Conservation (phyloP, 2,797 vertebrate genomes). For the Chelidonichthys spinosus region DNA sequence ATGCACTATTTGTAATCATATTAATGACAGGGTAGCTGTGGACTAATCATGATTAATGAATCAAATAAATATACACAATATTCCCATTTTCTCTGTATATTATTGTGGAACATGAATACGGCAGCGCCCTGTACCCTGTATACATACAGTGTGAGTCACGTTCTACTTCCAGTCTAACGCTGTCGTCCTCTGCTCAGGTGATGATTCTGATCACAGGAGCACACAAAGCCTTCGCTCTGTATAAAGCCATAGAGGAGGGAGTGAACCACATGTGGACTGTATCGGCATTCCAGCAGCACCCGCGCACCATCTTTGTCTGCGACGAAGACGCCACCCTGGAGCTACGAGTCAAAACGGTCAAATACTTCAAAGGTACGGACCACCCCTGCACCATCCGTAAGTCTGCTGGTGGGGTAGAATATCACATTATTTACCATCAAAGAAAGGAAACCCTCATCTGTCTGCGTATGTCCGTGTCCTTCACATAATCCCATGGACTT, state of each 20-base stretch:
- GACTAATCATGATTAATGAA: no score
- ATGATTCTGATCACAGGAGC: constrained; percentile 97
- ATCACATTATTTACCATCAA: neutral
- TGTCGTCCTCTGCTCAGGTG: constrained; percentile 82
- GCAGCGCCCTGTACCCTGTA: no score
- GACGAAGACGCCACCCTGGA: constrained; percentile 96
- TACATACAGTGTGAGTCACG: no score
- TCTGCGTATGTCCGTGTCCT: neutral
- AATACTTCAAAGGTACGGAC: constrained; percentile 92
- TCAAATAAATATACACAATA: no score
- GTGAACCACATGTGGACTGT: constrained; percentile 98
- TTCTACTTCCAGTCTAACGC: neutral
- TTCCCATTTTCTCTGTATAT: no score
- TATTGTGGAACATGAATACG: no score
- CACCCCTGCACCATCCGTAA: neutral
- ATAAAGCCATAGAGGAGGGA: constrained; percentile 96
- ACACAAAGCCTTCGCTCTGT: constrained; percentile 94
- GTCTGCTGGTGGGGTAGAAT: no score
- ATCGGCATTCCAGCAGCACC: constrained; percentile 96
- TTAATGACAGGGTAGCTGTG: no score
- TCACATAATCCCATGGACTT: neutral
- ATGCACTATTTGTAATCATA: neutral
- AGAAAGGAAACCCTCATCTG: no score
- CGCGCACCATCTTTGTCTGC: constrained; percentile 90
- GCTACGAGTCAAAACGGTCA: constrained; percentile 94